phyloP scores from a whole-genome alignment of 2,113 vertebrate species.

The Alectura lathami region DNA sequence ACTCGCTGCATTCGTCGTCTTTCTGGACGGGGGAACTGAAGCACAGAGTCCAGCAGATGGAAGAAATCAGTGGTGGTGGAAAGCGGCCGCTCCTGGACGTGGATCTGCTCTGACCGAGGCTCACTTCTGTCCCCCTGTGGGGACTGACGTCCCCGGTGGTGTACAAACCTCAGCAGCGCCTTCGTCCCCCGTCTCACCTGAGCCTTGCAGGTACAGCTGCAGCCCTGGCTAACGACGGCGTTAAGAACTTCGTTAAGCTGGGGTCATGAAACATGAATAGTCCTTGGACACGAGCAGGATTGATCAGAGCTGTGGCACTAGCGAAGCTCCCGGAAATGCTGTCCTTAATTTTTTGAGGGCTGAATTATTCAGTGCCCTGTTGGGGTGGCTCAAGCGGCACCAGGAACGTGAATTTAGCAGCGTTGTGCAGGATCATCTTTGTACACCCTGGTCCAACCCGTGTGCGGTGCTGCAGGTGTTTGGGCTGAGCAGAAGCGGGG shows the following conservation, averaged over 20 bases:
- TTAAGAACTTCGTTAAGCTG: not conserved
- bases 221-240: not conserved
- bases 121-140: not conserved
- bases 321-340: not conserved
- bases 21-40: not conserved
- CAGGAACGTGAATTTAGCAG: rapidly evolving
- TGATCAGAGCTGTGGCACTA: not conserved
- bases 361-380: not conserved
- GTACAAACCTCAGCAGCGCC: not conserved
- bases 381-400: not conserved
- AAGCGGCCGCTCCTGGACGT: not conserved
- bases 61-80: not conserved
- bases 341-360: not conserved
- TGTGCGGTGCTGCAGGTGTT: rapidly evolving
- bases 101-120: not conserved
- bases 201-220: not conserved
- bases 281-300: not conserved
- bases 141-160: not conserved
- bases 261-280: not conserved
- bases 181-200: not conserved
- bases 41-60: not conserved
- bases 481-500: not conserved
- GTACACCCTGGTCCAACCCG: rapidly evolving
- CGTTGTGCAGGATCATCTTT: rapidly evolving
- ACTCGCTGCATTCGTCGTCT: rapidly evolving